Conservation (phyloP, 2,113 vertebrate species). For the Pomatostomus ruficeps region DNA sequence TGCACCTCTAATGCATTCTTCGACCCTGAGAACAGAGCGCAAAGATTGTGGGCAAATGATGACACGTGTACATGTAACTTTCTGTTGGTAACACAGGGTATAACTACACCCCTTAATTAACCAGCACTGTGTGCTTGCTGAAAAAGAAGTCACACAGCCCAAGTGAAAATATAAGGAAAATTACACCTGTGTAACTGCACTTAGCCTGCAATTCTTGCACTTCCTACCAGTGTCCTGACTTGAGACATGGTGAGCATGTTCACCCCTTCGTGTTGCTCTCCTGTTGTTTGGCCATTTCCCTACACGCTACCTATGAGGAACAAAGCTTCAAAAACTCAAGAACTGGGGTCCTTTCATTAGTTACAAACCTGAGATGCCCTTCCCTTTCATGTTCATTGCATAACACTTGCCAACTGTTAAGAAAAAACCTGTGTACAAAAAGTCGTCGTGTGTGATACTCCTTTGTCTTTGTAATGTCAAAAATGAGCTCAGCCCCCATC, state of each 20-base stretch:
- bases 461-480: background rate
- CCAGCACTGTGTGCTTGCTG: background rate
- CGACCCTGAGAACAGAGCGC: fast-evolving
- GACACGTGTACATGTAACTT: fast-evolving
- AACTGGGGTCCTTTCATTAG: background rate
- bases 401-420: background rate
- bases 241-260: fast-evolving
- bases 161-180: background rate
- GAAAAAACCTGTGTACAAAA: background rate
- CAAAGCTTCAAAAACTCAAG: background rate
- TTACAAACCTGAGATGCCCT: background rate
- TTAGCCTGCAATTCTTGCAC: fast-evolving
- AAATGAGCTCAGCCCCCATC: background rate
- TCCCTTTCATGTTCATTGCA: background rate
- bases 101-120: background rate
- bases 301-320: background rate
- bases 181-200: background rate
- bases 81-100: background rate
- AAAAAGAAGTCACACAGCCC: background rate
- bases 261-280: background rate
- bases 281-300: fast-evolving
- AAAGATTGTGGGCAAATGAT: background rate
- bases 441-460: background rate
- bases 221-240: too few relatives aligned
- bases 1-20: fast-evolving